These are phyloP conservation scores for Conus betulinus DNA, from an alignment of 1,140 invertebrate species.

Conservation along the genomic window DNA sequence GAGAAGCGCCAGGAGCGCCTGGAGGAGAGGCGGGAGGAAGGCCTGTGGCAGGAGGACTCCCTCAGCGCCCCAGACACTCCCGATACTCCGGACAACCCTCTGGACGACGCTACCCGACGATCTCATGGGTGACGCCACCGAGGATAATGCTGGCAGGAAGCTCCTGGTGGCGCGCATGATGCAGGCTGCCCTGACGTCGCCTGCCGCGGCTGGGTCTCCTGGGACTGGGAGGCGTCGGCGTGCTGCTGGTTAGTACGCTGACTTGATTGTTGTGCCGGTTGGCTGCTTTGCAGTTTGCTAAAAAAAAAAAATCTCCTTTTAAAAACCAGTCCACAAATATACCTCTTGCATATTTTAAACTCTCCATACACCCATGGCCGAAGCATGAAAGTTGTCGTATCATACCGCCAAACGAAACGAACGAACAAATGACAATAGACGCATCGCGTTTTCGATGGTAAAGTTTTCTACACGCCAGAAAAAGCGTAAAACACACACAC, in stretches of 20 bases:
- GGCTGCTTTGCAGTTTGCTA: too few species aligned
- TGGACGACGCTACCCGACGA: background rate
- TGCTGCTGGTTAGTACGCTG: slow-evolving; percentile 5
- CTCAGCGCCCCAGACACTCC: background rate
- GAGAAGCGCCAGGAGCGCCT: slow-evolving; percentile 29
- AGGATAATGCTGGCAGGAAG: slow-evolving; percentile 35
- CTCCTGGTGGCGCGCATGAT: slow-evolving; percentile 27
- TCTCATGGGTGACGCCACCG: slow-evolving; percentile 22
- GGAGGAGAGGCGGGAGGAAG: slow-evolving; percentile 37
- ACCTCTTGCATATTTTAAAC: too few species aligned
- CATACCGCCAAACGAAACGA: too few species aligned
- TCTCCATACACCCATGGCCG: too few species aligned
- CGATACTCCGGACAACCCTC: slow-evolving; percentile 18
- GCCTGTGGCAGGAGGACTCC: slow-evolving; percentile 34
- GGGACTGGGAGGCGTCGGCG: slow-evolving; percentile 10
- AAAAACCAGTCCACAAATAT: too few species aligned
- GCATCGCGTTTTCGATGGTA: too few species aligned
- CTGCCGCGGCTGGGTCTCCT: background rate
- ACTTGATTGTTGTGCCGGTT: background rate
- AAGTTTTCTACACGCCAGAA: too few species aligned
- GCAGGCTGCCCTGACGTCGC: background rate
- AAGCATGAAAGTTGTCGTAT: too few species aligned
- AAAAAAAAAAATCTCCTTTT: too few species aligned
- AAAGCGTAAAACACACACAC: too few species aligned
- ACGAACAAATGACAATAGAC: too few species aligned